Percentiles rank a stretch among this genome's conserved stretches.
These are phyloP conservation scores for Whitmania pigra DNA, from an alignment of 1,140 invertebrate species.

Conservation along the genomic window DNA sequence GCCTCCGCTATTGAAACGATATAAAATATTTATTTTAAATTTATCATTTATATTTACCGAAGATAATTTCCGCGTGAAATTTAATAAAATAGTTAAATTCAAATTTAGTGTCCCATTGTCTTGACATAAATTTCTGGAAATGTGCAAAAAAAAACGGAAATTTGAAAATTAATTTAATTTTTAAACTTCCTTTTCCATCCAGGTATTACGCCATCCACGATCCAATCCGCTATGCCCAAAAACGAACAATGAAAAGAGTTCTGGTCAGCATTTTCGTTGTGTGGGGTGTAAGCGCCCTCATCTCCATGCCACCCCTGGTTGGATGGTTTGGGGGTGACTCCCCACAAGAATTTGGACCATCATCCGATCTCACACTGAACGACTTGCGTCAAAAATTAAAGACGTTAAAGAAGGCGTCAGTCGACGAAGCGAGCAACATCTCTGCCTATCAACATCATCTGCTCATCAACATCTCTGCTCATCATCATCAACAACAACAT, in stretches of 20 bases:
- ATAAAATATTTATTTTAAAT: too few species aligned
- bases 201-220: slow-evolving; percentile 75
- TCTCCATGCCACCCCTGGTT: slow-evolving; percentile 85
- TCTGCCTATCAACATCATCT: not conserved
- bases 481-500: too few species aligned
- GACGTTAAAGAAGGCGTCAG: not conserved
- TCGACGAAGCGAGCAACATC: not conserved
- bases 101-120: too few species aligned
- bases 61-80: too few species aligned
- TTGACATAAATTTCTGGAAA: too few species aligned
- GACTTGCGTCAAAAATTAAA: not conserved
- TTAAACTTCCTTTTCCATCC: slow-evolving; percentile 78
- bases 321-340: slow-evolving; percentile 55
- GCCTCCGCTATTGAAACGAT: too few species aligned
- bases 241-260: slow-evolving; percentile 79
- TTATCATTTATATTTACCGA: too few species aligned
- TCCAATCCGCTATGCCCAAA: slow-evolving; percentile 91
- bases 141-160: too few species aligned
- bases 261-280: slow-evolving; percentile 76
- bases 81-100: too few species aligned
- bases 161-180: too few species aligned
- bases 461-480: not conserved
- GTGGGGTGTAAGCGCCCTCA: slow-evolving; percentile 77
- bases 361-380: slow-evolving; percentile 14
- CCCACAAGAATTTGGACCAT: slow-evolving; percentile 23